These are phyloP conservation scores for Stenotaenia linearis DNA, from an alignment of 2,888 invertebrate species.

Conservation along the genomic window DNA sequence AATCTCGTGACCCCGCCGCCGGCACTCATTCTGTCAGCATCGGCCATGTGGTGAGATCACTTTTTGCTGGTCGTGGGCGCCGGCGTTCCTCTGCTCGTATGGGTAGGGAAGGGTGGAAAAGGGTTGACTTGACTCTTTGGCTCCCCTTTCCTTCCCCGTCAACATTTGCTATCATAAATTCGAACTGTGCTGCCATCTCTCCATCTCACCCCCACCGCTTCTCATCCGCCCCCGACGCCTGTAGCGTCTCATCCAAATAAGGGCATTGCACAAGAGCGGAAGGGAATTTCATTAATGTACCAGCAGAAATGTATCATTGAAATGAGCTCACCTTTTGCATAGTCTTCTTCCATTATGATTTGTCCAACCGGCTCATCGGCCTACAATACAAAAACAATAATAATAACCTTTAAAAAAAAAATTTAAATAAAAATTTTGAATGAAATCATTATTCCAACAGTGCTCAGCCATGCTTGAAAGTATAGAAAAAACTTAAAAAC, in stretches of 20 bases:
- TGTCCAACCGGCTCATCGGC: conserved; percentile 46
- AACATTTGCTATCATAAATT: conserved; percentile 21
- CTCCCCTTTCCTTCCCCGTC: conserved; percentile 19
- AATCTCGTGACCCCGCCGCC: conserved; percentile 26
- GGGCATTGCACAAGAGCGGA: conserved; percentile 24
- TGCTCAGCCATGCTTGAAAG: neutral
- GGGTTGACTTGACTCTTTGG: conserved; percentile 11
- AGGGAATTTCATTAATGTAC: conserved; percentile 26
- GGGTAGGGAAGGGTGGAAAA: neutral
- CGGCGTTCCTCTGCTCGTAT: conserved; percentile 11
- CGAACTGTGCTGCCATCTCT: neutral
- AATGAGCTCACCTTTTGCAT: conserved; percentile 2
- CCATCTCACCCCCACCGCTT: neutral
- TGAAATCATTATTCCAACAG: conserved; percentile 5
- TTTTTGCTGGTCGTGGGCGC: conserved; percentile 24
- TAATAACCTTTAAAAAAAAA: conserved; percentile 20
- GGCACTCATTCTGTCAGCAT: conserved; percentile 21
- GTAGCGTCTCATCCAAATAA: conserved; percentile 23
- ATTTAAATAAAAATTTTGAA: neutral
- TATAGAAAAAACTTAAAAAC: neutral
- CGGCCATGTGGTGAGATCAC: conserved; percentile 23
- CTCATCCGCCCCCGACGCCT: conserved; percentile 26
- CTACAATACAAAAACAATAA: conserved; percentile 38
- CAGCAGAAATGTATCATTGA: neutral
- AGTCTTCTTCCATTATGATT: conserved; percentile 43